These are phyloP conservation scores for Eudyptes chrysolophus DNA, from an alignment of 2,113 vertebrate species.

Conservation along the genomic window DNA sequence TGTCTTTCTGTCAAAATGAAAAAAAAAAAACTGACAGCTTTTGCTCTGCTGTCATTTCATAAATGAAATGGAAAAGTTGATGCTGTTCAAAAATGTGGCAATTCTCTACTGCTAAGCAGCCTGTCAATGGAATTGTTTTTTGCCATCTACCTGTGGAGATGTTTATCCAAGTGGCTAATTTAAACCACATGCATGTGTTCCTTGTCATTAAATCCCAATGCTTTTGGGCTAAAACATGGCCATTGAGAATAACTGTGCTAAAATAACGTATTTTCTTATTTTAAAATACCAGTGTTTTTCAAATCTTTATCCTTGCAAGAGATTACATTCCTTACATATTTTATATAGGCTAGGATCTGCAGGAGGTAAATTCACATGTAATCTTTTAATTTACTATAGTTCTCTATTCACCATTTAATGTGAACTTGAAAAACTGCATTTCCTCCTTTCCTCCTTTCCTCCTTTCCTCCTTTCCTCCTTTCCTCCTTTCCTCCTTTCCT, in stretches of 20 bases:
- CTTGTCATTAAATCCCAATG: background rate
- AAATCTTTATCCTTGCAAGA: background rate
- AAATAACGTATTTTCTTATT: background rate
- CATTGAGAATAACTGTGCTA: background rate
- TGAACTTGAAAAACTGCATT: background rate
- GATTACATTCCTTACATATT: accelerated
- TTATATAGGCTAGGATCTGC: background rate
- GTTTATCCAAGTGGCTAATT: background rate
- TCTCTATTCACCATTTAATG: background rate
- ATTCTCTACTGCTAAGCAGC: background rate
- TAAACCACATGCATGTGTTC: background rate
- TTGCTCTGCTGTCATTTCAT: background rate
- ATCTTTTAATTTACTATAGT: background rate
- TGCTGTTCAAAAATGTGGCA: background rate
- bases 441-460: background rate
- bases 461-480: too few relatives aligned
- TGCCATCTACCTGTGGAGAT: background rate
- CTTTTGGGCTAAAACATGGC: background rate
- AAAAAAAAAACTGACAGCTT: background rate
- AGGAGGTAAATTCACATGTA: background rate
- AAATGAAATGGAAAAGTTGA: background rate
- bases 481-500: too few relatives aligned
- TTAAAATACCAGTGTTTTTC: background rate
- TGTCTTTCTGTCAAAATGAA: background rate
- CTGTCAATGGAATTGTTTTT: background rate